Conservation (phyloP, 1,140 invertebrate species). For the Oreohelix idahoensis region DNA sequence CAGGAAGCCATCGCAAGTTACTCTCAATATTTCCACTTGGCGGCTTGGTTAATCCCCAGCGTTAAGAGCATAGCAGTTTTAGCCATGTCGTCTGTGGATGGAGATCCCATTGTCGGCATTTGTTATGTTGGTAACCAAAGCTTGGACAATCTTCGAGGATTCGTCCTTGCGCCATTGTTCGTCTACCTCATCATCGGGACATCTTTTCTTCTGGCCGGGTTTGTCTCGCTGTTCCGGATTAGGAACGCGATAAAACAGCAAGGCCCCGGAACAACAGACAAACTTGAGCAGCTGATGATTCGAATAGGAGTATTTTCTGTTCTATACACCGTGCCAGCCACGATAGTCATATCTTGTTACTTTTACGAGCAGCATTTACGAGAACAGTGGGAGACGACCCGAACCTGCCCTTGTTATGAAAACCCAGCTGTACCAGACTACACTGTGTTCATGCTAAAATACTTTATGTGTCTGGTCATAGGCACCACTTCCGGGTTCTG, state of each 20-base stretch:
- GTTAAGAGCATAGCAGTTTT: slow-evolving; percentile 93
- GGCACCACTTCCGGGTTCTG: slow-evolving; percentile 79
- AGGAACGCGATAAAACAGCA: slow-evolving; percentile 91
- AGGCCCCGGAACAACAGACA: slow-evolving; percentile 89
- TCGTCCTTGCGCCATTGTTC: slow-evolving; percentile 91
- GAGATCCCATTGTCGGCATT: slow-evolving; percentile 94
- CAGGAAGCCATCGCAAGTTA: slow-evolving; percentile 98
- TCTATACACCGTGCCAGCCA: slow-evolving; percentile 94
- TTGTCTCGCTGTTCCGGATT: slow-evolving; percentile 95
- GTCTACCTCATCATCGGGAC: slow-evolving; percentile 94
- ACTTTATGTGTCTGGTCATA: slow-evolving; percentile 77
- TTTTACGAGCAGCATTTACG: slow-evolving; percentile 77
- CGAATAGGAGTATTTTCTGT: slow-evolving; percentile 90
- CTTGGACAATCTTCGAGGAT: slow-evolving; percentile 87
- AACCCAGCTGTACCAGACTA: slow-evolving; percentile 74
- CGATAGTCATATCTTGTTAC: slow-evolving; percentile 91
- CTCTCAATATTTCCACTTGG: slow-evolving; percentile 97
- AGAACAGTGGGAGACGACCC: slow-evolving; percentile 80
- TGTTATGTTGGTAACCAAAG: slow-evolving; percentile 97
- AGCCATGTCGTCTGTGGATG: slow-evolving; percentile 95
- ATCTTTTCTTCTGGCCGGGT: slow-evolving; percentile 92
- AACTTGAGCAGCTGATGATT: slow-evolving; percentile 97
- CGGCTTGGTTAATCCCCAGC: slow-evolving; percentile 93
- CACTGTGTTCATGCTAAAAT: slow-evolving; percentile 77
- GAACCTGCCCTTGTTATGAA: slow-evolving; percentile 78